Conservation (phyloP, 1,140 invertebrate species). For the Nasonia vitripennis region DNA sequence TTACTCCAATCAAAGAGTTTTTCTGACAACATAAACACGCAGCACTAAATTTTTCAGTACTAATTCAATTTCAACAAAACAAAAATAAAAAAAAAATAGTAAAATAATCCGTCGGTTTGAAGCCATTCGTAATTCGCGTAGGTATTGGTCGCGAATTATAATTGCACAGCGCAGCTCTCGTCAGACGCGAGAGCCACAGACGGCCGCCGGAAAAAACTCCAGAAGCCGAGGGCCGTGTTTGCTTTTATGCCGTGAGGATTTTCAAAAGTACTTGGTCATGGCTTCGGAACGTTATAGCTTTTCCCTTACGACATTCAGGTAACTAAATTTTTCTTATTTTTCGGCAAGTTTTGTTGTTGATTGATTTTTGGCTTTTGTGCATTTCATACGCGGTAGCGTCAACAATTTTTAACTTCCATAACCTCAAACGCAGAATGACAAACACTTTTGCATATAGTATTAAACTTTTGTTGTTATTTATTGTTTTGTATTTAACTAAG, state of each 20-base stretch:
- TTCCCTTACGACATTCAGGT: slow-evolving; percentile 98
- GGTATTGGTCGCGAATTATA: neutral
- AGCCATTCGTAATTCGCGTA: neutral
- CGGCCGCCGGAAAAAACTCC: slow-evolving; percentile 37
- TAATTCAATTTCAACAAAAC: no score
- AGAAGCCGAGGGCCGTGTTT: slow-evolving; percentile 17
- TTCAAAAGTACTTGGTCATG: slow-evolving; percentile 81
- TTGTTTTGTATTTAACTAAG: slow-evolving; percentile 31
- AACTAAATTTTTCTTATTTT: slow-evolving; percentile 64
- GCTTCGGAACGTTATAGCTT: slow-evolving; percentile 98
- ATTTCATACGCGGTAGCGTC: neutral
- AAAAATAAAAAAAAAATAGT: neutral
- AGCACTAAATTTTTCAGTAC: no score
- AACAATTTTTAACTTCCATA: slow-evolving; percentile 2
- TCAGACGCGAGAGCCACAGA: neutral
- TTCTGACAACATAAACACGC: no score
- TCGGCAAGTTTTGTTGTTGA: neutral
- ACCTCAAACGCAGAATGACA: slow-evolving; percentile 48
- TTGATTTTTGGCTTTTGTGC: neutral
- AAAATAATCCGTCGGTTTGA: neutral
- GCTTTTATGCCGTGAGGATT: slow-evolving; percentile 6
- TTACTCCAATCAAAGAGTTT: no score
- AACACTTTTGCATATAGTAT: slow-evolving; percentile 35
- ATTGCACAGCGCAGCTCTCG: neutral
- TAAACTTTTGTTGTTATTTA: slow-evolving; percentile 6